A percentile compares a stretch with the other conserved stretches of the same genome.
These are phyloP conservation scores for human DNA, from an alignment of 2,113 vertebrate species.

Conservation along the genomic window GRCh38 chr5:143083001-143083500, in stretches of 20 bases:
- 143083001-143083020: neutral
- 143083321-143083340: neutral
- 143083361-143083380: neutral
- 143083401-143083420: neutral
- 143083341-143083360: neutral
- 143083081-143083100: neutral
- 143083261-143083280: neutral
- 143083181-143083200: neutral
- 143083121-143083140: too few relatives aligned
- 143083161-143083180: neutral
- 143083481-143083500: neutral
- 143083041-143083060: neutral
- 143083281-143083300: neutral
- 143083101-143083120: neutral
- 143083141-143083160: neutral
- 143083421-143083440: neutral
- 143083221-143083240: neutral
- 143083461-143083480: neutral
- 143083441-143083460: neutral
- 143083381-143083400: neutral
- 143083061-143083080: neutral
- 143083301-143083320: neutral
- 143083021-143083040: neutral
- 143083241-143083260: conserved; percentile 7
- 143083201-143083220: neutral